Percentiles rank a stretch among this genome's conserved stretches.
Evolutionary conservation across 2,113 vertebrate species (phyloP).

Genomic region (Sus scrofa): DNA sequence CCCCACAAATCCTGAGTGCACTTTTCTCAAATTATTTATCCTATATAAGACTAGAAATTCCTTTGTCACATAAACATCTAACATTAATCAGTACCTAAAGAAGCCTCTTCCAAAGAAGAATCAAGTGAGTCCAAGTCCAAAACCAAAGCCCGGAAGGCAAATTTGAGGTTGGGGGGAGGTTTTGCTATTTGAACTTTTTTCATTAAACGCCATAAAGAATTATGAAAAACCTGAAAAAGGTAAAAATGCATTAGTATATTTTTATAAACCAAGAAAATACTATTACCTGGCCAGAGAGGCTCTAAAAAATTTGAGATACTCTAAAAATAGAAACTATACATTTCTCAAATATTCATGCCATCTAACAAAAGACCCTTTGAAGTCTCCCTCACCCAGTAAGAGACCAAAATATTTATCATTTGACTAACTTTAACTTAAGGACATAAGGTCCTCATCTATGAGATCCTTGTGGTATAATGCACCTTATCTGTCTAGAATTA

Average conservation of each 20-base stretch:
- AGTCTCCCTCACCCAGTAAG: not conserved
- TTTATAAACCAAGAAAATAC: slow-evolving; percentile 34
- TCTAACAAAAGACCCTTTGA: not conserved
- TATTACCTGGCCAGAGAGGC: not conserved
- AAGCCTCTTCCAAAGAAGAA: slow-evolving; percentile 65
- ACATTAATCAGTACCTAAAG: slow-evolving; percentile 83
- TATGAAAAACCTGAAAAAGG: slow-evolving; percentile 90
- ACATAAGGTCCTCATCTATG: not conserved
- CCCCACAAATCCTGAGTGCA: not conserved
- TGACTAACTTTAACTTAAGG: not conserved
- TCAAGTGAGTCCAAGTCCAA: slow-evolving; percentile 81
- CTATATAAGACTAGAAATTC: not conserved
- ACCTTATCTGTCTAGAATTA: not conserved
- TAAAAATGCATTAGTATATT: slow-evolving; percentile 54
- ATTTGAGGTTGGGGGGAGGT: slow-evolving; percentile 85
- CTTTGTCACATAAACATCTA: not conserved
- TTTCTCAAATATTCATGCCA: not conserved
- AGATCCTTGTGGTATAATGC: not conserved
- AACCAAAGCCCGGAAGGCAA: slow-evolving; percentile 92
- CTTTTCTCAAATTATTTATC: not conserved
- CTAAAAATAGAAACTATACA: not conserved
- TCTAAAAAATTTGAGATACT: not conserved
- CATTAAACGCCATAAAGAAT: slow-evolving; percentile 91
- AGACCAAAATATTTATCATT: not conserved
- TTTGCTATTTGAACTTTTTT: slow-evolving; percentile 83